phyloP scores from a whole-genome alignment of 2,888 invertebrate genomes.

The Pemphredon lugubris region DNA sequence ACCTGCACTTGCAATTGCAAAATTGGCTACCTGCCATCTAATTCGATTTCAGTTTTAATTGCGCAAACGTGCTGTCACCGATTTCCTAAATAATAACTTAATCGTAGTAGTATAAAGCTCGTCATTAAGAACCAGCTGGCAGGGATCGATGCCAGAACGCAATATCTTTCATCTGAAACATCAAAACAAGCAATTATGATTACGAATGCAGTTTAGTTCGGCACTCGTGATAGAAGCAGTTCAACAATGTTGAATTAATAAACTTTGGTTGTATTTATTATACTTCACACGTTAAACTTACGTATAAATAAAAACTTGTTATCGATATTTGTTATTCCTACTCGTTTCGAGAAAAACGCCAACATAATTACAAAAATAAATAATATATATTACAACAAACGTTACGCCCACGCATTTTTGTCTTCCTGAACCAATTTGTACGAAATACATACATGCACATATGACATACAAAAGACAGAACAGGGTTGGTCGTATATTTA shows the following conservation, averaged over 20 bases:
- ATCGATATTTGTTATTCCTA: no score
- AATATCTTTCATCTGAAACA: constrained; percentile 89
- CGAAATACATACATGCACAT: constrained; percentile 47
- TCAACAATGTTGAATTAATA: no score
- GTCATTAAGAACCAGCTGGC: constrained; percentile 88
- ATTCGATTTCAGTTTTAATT: constrained; percentile 5
- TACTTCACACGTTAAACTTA: no score
- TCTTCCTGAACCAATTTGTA: constrained; percentile 65
- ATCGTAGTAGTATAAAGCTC: constrained; percentile 83
- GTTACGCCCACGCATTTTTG: not conserved
- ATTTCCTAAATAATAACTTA: constrained; percentile 74
- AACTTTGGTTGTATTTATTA: no score
- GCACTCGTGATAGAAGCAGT: no score
- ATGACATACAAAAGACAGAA: constrained; percentile 4
- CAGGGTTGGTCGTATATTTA: constrained; percentile 10
- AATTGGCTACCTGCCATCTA: constrained; percentile 52
- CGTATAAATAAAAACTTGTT: no score
- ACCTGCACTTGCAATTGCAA: constrained; percentile 42
- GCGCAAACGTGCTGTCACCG: constrained; percentile 71
- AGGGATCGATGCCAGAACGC: constrained; percentile 90
- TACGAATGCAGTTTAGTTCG: no score
- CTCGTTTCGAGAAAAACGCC: no score
- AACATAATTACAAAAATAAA: no score
- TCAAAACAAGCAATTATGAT: constrained; percentile 72
- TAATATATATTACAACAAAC: not conserved